Base-by-base conservation (phyloP, 2,113 vertebrate species). In the Callithrix jacchus region DNA sequence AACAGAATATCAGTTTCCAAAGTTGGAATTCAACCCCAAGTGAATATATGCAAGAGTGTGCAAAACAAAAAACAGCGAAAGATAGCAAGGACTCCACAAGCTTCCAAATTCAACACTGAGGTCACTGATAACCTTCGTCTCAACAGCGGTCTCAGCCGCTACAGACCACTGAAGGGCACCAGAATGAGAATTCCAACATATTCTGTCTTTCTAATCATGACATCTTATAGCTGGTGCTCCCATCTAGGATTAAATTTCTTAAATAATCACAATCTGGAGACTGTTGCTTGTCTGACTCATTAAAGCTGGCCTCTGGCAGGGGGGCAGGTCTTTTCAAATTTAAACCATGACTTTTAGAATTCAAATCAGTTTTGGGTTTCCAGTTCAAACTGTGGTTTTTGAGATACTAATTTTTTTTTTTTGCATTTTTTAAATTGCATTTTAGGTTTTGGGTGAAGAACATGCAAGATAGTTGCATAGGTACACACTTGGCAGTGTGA, bases 311-410 rank as follows among this genome's bases (percentile, higher is more conserved):
- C 89, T 93, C 87, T 52, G 66, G 81, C 79, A 3, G 1, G 23
- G 47, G 85, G 42, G 37, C 40, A 18, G 49, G 88, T 32, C 49
- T 56, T 96, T 37, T 73, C 94, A 83, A 66, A 96, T 23, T 71
- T 71, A 66, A 92, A 85, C 85, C 88, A 14, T n/a, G 66, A 80
- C 93, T 90, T 76, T 23, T 84, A 96, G 85, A 92, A 89, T 79
- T 74, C 89, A 91, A 89, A 85, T 91, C 89, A 94, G 66, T 80
- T 56, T 70, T 87, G 71, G n/a, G 40, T 83, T 95, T 90, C 90
- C 58, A 82, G 77, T 70, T 82, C 82, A 83, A 91, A 89, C 47
- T 25, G 45, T 77, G 86, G 83, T 58, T 95, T 96, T 49, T 88
- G 37, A 87, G 82, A 87, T 56, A 70, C 37, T 54, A 6, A 71